phyloP scores from a whole-genome alignment of 2,113 vertebrate genomes.

The Sebastes fasciatus region DNA sequence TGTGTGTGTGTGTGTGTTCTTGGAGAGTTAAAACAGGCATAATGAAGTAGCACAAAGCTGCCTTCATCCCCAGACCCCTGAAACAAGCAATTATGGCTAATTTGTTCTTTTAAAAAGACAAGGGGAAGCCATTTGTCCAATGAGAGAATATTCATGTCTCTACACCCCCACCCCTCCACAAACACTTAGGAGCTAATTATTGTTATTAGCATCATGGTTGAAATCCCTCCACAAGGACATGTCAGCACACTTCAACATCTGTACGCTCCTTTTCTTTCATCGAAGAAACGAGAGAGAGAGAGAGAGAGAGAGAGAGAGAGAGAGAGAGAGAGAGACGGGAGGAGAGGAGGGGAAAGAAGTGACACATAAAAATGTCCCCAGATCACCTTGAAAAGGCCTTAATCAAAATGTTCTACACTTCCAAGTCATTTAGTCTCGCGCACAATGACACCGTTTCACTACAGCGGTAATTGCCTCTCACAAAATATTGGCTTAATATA shows the following conservation, averaged over 20 bases:
- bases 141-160: slow-evolving; percentile 85
- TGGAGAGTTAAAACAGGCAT: slow-evolving; percentile 65
- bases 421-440: slow-evolving; percentile 63
- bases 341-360: slow-evolving; percentile 47
- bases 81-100: slow-evolving; percentile 84
- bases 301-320: neutral
- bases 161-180: slow-evolving; percentile 80
- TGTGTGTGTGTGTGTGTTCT: slow-evolving; percentile 19
- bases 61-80: slow-evolving; percentile 72
- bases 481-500: slow-evolving; percentile 61
- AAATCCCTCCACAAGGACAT: slow-evolving; percentile 87
- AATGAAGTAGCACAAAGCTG: slow-evolving; percentile 77
- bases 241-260: slow-evolving; percentile 82
- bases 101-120: slow-evolving; percentile 84
- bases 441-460: slow-evolving; percentile 61
- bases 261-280: slow-evolving; percentile 65
- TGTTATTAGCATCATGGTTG: slow-evolving; percentile 88
- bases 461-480: slow-evolving; percentile 62
- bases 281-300: slow-evolving; percentile 48
- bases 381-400: slow-evolving; percentile 84
- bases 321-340: slow-evolving; percentile 29
- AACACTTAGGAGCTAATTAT: slow-evolving; percentile 88
- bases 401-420: slow-evolving; percentile 75
- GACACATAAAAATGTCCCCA: slow-evolving; percentile 78
- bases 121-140: slow-evolving; percentile 80